A percentile compares a stretch with the other conserved stretches of the same genome.
phyloP scores from a whole-genome alignment of 2,797 vertebrate genomes.

The Anolis apletophallus region DNA sequence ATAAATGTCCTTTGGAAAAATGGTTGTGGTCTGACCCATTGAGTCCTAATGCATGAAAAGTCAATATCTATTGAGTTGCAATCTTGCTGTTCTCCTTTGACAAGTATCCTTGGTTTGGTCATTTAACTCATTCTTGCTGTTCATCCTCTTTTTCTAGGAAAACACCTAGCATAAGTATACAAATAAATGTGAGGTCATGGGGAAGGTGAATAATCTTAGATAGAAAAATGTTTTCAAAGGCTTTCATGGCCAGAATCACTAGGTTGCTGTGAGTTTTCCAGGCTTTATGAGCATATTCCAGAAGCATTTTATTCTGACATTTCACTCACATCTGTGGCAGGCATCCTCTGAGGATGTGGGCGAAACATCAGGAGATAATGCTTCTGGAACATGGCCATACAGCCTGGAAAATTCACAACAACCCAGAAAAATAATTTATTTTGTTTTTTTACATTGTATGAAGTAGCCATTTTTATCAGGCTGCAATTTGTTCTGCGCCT shows the following conservation, averaged over 20 bases:
- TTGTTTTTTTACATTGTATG: constrained; percentile 1
- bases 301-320: too few species aligned
- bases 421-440: neutral
- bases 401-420: too few species aligned
- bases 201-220: neutral
- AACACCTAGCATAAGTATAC: neutral
- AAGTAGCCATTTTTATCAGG: neutral
- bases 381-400: too few species aligned
- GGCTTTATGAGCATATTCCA: too few species aligned
- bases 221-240: too few species aligned
- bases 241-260: too few species aligned
- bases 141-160: neutral
- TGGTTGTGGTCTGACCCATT: neutral
- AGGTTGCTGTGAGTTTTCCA: too few species aligned
- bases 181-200: neutral
- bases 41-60: constrained; percentile 25
- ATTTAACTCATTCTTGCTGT: neutral
- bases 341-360: too few species aligned
- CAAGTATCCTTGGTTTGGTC: constrained; percentile 6
- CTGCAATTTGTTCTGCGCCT: neutral
- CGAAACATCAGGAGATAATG: too few species aligned
- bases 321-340: too few species aligned
- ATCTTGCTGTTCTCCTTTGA: neutral
- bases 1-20: neutral
- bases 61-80: neutral